phyloP scores from a whole-genome alignment of 2,113 vertebrate species.

The Notechis scutatus region DNA sequence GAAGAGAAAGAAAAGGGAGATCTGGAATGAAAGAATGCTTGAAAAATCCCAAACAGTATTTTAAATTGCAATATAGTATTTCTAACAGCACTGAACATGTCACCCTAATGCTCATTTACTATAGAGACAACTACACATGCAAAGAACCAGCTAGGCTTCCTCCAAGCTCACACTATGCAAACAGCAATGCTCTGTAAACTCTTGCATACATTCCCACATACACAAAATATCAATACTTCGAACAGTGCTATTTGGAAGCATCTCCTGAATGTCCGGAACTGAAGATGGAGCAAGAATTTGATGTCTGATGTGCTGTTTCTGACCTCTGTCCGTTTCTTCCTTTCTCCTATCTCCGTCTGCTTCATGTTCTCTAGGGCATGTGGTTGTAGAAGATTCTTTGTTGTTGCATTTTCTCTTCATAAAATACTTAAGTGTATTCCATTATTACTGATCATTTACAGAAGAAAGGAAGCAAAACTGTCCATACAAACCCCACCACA shows the following conservation, averaged over 20 bases:
- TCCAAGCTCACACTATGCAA: not conserved
- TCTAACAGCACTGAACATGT: not conserved
- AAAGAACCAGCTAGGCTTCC: not conserved
- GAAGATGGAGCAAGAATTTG: not conserved
- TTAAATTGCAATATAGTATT: not conserved
- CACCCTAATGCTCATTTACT: not conserved
- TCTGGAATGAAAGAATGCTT: not conserved
- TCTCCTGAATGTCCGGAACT: not conserved
- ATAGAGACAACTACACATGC: not conserved
- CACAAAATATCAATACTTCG: not conserved
- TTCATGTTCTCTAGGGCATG: not conserved
- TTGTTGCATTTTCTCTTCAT: not conserved
- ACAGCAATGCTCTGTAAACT: not conserved
- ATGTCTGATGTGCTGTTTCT: not conserved
- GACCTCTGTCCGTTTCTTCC: not conserved
- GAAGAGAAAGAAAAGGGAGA: not conserved
- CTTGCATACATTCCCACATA: not conserved
- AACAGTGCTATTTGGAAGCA: not conserved
- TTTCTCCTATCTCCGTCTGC: not conserved
- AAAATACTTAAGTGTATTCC: not conserved
- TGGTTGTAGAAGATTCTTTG: not conserved
- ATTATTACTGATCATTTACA: conserved; percentile 7
- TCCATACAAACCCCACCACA: fast-evolving
- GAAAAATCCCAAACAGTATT: not conserved
- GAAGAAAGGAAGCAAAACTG: not conserved